Evolutionary conservation across 2,797 vertebrate species (phyloP), one percentile per base, ranked within the genome.

Genomic region (Onychomys leucogaster): DNA sequence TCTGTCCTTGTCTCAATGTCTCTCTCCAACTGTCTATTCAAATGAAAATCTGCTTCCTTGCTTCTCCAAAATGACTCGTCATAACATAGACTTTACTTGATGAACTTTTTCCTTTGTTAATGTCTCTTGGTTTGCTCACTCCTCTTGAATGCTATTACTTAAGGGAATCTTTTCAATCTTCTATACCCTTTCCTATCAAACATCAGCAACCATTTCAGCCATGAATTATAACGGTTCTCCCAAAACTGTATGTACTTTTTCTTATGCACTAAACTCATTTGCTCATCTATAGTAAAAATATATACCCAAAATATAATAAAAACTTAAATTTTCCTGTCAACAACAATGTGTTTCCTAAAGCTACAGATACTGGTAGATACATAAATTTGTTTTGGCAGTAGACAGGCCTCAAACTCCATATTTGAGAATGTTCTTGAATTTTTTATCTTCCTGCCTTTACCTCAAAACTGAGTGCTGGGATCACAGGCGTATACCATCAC

Each of bases 41-140:
- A 96, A 85, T 17, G 32, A 82, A 88, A 97, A 96, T 91, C 82
- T 80, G 83, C 71, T 59, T n/a, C 67, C 59, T 76, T 71, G 14
- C 65, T 21, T 19, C 85, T 12, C 3, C 49, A 34, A 96, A 41
- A 83, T 43, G 32, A 94, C 52, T 90, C 52, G 49, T 17, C 1
- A 46, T 3, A 65, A 14, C 3, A 5, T 65, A 71, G 37, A 57
- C 4, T 71, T 59, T 57, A 63, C 29, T 69, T 89, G 69, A 65
- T 32, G 75, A 94, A 25, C 2, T 0, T 37, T 82, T 55, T 93
- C 37, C n/a, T 80, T 87, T 83, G 37, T 95, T 89, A 59, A 23
- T 21, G 69, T 90, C 27, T 91, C n/a, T 75, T 91, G 32, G 55
- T 52, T 89, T 93, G 41, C 2, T 89, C 17, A 43, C 65, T 43